Conservation (phyloP, 2,888 invertebrate species). For the Zhuqinia jingwanae region DNA sequence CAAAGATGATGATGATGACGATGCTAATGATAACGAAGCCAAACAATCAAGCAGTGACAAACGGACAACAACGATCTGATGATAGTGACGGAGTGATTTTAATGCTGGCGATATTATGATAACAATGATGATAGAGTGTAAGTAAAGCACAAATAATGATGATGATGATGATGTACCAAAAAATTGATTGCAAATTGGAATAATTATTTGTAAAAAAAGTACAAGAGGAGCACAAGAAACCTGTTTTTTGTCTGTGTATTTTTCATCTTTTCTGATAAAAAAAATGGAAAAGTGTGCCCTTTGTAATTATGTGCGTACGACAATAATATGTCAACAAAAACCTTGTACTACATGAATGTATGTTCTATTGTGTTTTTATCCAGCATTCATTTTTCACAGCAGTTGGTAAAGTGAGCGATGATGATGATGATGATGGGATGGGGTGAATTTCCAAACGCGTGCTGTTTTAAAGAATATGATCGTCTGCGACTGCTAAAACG, state of each 20-base stretch:
- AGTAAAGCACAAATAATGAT: neutral
- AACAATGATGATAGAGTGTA: neutral
- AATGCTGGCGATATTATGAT: neutral
- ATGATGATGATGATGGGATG: conserved; percentile 19
- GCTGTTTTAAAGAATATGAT: conserved; percentile 27
- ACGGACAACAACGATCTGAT: conserved; percentile 4
- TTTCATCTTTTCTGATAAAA: neutral
- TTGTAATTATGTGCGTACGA: neutral
- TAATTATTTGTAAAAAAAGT: neutral
- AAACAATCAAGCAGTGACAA: conserved; percentile 25
- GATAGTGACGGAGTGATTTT: neutral
- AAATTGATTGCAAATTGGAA: neutral
- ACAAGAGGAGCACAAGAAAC: neutral
- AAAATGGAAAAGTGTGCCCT: neutral
- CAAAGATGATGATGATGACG: conserved; percentile 32
- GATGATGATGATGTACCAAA: conserved; percentile 1
- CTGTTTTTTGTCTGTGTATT: neutral
- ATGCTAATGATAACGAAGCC: conserved; percentile 43
- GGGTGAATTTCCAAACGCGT: conserved; percentile 48
- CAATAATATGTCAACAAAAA: neutral
- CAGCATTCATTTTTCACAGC: neutral
- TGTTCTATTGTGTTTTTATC: neutral
- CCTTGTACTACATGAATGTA: conserved; percentile 8
- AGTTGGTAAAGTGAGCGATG: conserved; percentile 16
- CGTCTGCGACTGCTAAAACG: conserved; percentile 15